These are phyloP conservation scores for Cynopterus sphinx DNA, from an alignment of 2,797 vertebrate genomes.

Conservation along the genomic window DNA sequence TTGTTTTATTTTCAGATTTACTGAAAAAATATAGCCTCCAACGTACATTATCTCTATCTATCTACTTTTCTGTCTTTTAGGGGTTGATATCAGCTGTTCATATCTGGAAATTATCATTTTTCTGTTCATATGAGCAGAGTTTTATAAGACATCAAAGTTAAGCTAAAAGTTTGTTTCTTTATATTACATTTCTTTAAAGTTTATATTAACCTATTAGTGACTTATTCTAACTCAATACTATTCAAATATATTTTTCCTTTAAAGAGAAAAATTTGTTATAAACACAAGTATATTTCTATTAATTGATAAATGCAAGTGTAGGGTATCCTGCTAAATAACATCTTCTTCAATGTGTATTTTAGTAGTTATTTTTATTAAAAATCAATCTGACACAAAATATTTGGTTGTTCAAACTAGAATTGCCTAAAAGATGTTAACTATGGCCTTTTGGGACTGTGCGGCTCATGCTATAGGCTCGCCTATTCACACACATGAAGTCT, in stretches of 20 bases:
- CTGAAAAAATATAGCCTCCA: neutral
- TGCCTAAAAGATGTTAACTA: conserved; percentile 63
- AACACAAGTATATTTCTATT: neutral
- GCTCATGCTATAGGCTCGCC: conserved; percentile 56
- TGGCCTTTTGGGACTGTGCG: conserved; percentile 37
- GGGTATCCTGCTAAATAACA: neutral
- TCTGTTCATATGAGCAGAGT: neutral
- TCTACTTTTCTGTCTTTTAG: neutral
- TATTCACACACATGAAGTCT: conserved; percentile 67
- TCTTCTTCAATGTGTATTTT: neutral
- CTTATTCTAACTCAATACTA: neutral
- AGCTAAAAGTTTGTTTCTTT: neutral
- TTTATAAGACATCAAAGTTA: neutral
- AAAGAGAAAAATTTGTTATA: neutral
- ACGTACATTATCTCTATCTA: neutral
- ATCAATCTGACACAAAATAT: conserved; percentile 38
- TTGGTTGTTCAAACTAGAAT: conserved; percentile 37
- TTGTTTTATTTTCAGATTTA: neutral
- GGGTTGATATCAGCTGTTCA: neutral
- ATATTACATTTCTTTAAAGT: neutral
- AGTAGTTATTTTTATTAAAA: conserved; percentile 64
- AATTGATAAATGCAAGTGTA: neutral
- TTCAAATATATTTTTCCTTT: neutral
- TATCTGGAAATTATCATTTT: neutral
- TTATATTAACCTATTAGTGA: conserved; percentile 5